Conservation (phyloP, 2,888 invertebrate species). For the Tiliacea aurago region DNA sequence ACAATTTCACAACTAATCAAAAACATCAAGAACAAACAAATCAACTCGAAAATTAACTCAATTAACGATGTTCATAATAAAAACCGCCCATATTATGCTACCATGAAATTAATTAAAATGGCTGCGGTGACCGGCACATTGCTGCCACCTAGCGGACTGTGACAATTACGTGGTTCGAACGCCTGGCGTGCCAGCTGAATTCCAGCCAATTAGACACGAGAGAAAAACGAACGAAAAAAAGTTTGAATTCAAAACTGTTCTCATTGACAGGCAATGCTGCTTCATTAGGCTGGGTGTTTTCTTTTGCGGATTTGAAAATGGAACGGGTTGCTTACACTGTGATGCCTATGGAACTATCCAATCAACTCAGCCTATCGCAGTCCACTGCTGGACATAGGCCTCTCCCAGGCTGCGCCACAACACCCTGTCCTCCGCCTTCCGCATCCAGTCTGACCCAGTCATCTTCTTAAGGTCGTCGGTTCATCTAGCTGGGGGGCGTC, state of each 20-base stretch:
- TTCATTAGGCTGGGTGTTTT: constrained; percentile 35
- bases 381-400: too few species aligned
- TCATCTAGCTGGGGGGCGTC: too few species aligned
- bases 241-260: constrained; percentile 52
- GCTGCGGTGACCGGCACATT: constrained; percentile 72
- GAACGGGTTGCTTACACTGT: not conserved
- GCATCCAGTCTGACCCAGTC: too few species aligned
- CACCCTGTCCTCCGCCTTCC: too few species aligned
- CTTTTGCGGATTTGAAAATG: constrained; percentile 15
- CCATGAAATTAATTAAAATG: constrained; percentile 81
- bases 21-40: constrained; percentile 40
- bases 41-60: constrained; percentile 65
- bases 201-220: constrained; percentile 67
- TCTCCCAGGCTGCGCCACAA: too few species aligned
- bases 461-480: too few species aligned
- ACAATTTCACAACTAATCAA: constrained; percentile 27
- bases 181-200: constrained; percentile 71
- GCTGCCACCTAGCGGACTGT: constrained; percentile 75
- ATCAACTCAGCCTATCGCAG: too few species aligned
- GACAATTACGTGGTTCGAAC: constrained; percentile 75
- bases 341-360: not conserved
- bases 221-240: constrained; percentile 50
- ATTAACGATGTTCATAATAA: constrained; percentile 67
- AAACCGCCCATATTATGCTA: constrained; percentile 68
- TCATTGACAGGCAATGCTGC: constrained; percentile 61